These are phyloP conservation scores for Drosophila tropicalis DNA, from an alignment of 1,140 invertebrate genomes.

Conservation along the genomic window DNA sequence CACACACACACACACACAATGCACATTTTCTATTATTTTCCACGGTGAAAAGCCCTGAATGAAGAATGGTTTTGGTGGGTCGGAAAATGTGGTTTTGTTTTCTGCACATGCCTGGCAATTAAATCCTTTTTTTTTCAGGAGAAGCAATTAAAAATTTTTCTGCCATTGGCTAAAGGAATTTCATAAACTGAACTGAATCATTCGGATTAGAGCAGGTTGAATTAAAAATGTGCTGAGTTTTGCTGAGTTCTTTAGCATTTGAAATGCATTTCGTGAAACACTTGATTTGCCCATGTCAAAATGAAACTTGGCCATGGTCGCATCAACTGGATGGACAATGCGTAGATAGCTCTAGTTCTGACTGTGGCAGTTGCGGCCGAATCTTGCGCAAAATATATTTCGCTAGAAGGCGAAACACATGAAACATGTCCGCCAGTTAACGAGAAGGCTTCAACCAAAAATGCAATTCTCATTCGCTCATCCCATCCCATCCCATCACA, in stretches of 20 bases:
- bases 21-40: too few species aligned
- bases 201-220: too few species aligned
- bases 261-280: neutral
- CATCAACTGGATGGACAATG: neutral
- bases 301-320: neutral
- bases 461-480: neutral
- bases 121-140: neutral
- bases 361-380: conserved; percentile 1
- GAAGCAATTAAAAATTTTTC: conserved; percentile 22
- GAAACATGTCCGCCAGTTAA: neutral
- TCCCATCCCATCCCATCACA: too few species aligned
- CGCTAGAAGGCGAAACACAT: neutral
- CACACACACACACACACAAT: neutral
- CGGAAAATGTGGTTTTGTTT: neutral
- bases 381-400: neutral
- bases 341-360: neutral
- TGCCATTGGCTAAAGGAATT: neutral
- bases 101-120: neutral
- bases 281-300: neutral
- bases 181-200: neutral
- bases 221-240: neutral
- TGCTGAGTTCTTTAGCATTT: neutral
- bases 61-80: neutral
- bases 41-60: conserved; percentile 1
- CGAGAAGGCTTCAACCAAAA: conserved; percentile 4